Evolutionary conservation across 2,113 vertebrate genomes (phyloP), one percentile per base, ranked within the genome.

Genomic region (Cavia aperea): DNA sequence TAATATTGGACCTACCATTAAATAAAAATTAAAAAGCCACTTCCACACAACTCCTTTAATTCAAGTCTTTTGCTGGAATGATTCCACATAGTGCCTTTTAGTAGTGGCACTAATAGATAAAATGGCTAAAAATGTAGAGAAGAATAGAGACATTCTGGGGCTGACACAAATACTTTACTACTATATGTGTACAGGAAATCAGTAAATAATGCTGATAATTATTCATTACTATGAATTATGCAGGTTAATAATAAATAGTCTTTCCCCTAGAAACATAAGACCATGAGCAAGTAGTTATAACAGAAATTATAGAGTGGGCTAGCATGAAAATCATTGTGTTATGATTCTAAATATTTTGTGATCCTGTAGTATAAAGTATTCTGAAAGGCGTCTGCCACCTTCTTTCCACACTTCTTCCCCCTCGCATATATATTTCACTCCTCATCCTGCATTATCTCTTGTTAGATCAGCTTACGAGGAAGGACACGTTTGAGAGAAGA

Each of bases 61-160:
- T 60, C 23, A 68, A 85, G 39, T 58, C 68, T 62, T 84, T 87
- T 73, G n/a, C 26, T 31, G 10, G 56, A 77, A 5, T 65, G 46
- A 93, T n/a, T 92, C 94, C 51, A 90, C 16, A 12, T 33, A 77
- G 16, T 7, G 81, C 5, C 19, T 13, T 24, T 86, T 70, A 68
- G 72, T 43, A 56, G 63, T 90, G 58, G 31, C 21, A 56, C n/a
- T 54, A 92, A 92, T 89, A 62, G 95, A 94, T 70, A 65, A 92
- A 33, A 88, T 56, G 15, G 65, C 43, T 87, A 86, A 88, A 46
- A 77, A 43, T 39, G 85, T 7, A 39, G 56, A 18, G 6, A 31
- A 75, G 75, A 86, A 70, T 14, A 72, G 39, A 66, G 15, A 16
- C 46, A 70, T 65, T 43, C 33, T 24, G 54, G 56, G 6, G 56